Conservation (phyloP, 2,113 vertebrate species). For the Hemiprocne comata region DNA sequence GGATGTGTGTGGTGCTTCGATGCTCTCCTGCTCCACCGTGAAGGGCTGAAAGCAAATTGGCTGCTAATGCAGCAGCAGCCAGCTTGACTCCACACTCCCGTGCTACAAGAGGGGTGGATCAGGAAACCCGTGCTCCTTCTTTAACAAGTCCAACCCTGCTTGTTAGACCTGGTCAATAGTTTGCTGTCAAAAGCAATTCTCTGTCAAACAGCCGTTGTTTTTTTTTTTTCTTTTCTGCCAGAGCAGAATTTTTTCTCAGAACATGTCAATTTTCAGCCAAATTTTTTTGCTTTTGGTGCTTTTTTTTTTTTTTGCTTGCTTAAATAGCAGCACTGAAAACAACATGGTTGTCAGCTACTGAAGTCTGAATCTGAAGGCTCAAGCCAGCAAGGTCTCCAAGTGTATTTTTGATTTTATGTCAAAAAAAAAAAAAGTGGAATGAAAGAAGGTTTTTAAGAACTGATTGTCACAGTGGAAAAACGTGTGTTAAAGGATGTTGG, state of each 20-base stretch:
- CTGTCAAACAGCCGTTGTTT: background rate
- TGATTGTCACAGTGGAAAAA: background rate
- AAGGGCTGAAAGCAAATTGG: conserved; percentile 15
- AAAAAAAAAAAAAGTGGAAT: background rate
- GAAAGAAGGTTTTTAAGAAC: conserved; percentile 16
- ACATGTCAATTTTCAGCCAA: conserved; percentile 26
- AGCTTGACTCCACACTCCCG: background rate
- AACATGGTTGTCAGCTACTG: conserved; percentile 5
- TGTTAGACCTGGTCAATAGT: conserved; percentile 62
- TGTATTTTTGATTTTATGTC: conserved; percentile 39
- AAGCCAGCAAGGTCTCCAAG: conserved; percentile 5
- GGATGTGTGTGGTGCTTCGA: rapidly evolving
- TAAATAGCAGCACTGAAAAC: background rate
- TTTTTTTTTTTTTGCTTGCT: background rate
- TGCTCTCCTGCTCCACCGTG: background rate
- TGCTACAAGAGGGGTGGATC: background rate
- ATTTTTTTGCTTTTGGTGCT: conserved; percentile 17
- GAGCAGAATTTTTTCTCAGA: background rate
- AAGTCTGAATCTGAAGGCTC: conserved; percentile 18
- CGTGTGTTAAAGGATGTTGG: background rate
- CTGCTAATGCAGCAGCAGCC: background rate
- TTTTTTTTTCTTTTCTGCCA: background rate
- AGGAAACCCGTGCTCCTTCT: background rate
- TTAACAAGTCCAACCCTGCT: background rate
- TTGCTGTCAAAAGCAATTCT: conserved; percentile 49